phyloP scores from a whole-genome alignment of 2,888 invertebrate species.

The Aphodius granarius region DNA sequence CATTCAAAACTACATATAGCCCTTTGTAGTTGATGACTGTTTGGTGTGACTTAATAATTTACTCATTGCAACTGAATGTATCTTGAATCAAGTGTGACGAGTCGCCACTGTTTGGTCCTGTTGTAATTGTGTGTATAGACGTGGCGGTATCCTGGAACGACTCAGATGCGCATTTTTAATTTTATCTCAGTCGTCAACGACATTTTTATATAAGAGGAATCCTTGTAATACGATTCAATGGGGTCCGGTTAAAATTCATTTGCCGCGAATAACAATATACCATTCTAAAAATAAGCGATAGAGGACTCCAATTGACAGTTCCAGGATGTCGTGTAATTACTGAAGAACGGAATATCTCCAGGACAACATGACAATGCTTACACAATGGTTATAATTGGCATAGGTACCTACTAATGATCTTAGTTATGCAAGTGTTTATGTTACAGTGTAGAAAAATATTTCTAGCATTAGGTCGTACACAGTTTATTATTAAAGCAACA shows the following conservation, averaged over 20 bases:
- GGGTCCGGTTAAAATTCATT: conserved; percentile 23
- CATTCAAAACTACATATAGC: too few species aligned
- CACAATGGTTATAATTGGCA: background rate
- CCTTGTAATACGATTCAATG: conserved; percentile 30
- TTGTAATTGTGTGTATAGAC: conserved; percentile 22
- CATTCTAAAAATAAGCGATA: conserved; percentile 21
- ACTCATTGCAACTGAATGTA: background rate
- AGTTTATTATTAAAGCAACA: too few species aligned
- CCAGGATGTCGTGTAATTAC: background rate
- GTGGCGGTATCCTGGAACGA: background rate
- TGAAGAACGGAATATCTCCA: background rate
- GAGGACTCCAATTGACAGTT: background rate
- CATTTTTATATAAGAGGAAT: conserved; percentile 29
- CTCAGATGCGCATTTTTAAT: conserved; percentile 37
- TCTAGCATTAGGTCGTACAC: too few species aligned
- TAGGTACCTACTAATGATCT: background rate
- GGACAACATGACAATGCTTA: background rate
- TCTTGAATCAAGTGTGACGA: conserved; percentile 31
- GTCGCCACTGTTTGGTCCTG: conserved; percentile 29
- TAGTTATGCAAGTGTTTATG: too few species aligned
- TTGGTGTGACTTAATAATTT: too few species aligned
- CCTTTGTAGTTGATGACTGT: too few species aligned
- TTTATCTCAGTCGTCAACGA: conserved; percentile 27
- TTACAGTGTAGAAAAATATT: too few species aligned
- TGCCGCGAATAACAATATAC: conserved; percentile 24